Percentiles rank a stretch among this genome's conserved stretches.
Conservation (phyloP, 2,113 vertebrate genomes). For the Chascanopsetta lugubris region DNA sequence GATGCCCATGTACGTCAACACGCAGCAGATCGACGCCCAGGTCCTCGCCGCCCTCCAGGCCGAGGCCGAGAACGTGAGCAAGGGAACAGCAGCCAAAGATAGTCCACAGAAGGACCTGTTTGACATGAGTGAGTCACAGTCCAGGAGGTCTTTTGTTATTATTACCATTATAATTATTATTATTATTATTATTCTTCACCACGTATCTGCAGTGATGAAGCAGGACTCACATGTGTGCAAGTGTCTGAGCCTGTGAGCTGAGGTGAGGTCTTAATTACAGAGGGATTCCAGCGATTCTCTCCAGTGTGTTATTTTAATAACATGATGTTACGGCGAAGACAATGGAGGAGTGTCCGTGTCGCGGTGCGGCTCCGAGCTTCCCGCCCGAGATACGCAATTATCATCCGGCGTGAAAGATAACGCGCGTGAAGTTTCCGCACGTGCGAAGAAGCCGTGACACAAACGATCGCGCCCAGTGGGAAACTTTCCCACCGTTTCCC, state of each 20-base stretch:
- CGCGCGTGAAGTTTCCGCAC: conserved; percentile 1
- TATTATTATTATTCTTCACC: too few relatives aligned
- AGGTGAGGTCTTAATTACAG: conserved; percentile 55
- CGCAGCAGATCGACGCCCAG: conserved; percentile 87
- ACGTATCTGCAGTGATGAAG: background rate
- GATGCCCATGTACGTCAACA: conserved; percentile 90
- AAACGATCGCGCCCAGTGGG: conserved; percentile 32
- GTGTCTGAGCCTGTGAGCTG: background rate
- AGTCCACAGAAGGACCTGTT: conserved; percentile 93
- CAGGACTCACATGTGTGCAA: too few relatives aligned
- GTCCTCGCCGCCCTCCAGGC: conserved; percentile 80
- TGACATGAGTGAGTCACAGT: conserved; percentile 98
- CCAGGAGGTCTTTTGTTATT: too few relatives aligned
- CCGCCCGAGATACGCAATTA: conserved; percentile 27
- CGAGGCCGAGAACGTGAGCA: conserved; percentile 76
- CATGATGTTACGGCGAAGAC: conserved; percentile 39
- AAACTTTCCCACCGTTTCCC: background rate
- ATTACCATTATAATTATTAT: too few relatives aligned
- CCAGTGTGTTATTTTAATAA: conserved; percentile 43
- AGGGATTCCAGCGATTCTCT: conserved; percentile 20
- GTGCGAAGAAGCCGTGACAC: conserved; percentile 11
- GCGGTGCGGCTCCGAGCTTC: conserved; percentile 14
- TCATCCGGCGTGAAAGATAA: conserved; percentile 24
- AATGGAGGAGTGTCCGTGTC: conserved; percentile 30
- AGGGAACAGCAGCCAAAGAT: conserved; percentile 77